A percentile compares a stretch with the other conserved stretches of the same genome.
These are phyloP conservation scores for Oryzias javanicus DNA, from an alignment of 2,113 vertebrate species.

Conservation along the genomic window DNA sequence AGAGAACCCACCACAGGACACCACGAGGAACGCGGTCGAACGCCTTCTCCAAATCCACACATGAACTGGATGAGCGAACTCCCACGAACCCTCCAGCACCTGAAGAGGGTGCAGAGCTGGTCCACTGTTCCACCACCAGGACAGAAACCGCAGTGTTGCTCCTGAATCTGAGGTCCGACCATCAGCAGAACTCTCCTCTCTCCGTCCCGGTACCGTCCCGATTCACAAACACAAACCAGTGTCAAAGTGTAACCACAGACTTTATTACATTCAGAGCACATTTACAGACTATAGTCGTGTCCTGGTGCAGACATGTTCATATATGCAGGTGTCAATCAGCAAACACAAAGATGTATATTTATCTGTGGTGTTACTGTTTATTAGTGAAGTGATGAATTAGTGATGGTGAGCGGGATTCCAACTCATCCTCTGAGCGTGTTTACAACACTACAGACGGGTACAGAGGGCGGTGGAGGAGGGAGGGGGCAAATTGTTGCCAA, in stretches of 20 bases:
- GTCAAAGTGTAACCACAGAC: constrained; percentile 25
- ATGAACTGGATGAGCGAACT: too few species aligned
- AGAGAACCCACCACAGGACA: too few species aligned
- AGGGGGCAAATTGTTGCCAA: constrained; percentile 1
- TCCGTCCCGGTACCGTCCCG: too few species aligned
- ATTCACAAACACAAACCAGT: too few species aligned
- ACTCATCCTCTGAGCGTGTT: constrained; percentile 67
- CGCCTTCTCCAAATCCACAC: too few species aligned
- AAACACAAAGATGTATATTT: constrained; percentile 29
- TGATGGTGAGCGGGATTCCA: constrained; percentile 26
- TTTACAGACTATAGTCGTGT: constrained; percentile 55
- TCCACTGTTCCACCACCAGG: too few species aligned
- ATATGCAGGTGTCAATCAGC: constrained; percentile 30
- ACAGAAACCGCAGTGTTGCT: too few species aligned
- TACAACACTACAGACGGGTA: constrained; percentile 52
- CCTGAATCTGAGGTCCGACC: too few species aligned
- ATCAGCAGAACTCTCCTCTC: too few species aligned
- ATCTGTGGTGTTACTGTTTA: constrained; percentile 14
- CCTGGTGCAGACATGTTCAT: constrained; percentile 33
- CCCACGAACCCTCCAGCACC: too few species aligned
- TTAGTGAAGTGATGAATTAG: constrained; percentile 10
- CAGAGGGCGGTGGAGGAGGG: constrained; percentile 18
- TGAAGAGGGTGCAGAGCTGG: too few species aligned
- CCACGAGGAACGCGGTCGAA: too few species aligned
- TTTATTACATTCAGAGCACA: constrained; percentile 70